Evolutionary conservation across 1,140 invertebrate species (phyloP).

Genomic region (Chlorops oryzae): DNA sequence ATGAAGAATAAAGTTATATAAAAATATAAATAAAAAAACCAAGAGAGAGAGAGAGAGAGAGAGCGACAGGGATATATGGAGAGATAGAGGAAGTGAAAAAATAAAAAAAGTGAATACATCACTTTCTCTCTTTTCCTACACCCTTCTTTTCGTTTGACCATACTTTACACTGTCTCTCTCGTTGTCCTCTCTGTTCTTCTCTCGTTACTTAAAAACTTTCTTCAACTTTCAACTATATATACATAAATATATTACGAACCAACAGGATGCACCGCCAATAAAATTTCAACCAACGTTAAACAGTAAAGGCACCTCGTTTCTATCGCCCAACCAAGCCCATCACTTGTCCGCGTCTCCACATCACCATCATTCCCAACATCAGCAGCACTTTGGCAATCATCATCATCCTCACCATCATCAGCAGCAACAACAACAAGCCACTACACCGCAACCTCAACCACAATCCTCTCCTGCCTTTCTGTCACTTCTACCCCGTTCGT

Average conservation of each 20-base stretch:
- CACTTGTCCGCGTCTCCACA: conserved; percentile 34
- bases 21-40: too few relatives aligned
- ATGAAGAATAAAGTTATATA: too few relatives aligned
- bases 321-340: conserved; percentile 43
- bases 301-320: conserved; percentile 33
- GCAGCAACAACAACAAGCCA: conserved; percentile 29
- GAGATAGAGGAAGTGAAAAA: too few relatives aligned
- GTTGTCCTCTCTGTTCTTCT: too few relatives aligned
- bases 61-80: too few relatives aligned
- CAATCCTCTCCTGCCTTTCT: conserved; percentile 47
- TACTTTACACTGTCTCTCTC: too few relatives aligned
- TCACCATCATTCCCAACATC: conserved; percentile 27
- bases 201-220: too few relatives aligned
- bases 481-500: conserved; percentile 52
- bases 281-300: conserved; percentile 33
- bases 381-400: conserved; percentile 13
- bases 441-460: conserved; percentile 27
- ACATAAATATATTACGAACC: neutral
- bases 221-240: too few relatives aligned
- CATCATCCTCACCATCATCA: conserved; percentile 32
- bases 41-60: too few relatives aligned
- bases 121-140: too few relatives aligned
- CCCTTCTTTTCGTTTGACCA: too few relatives aligned
- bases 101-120: too few relatives aligned
- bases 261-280: conserved; percentile 37